These are phyloP conservation scores for Galbula dea DNA, from an alignment of 2,113 vertebrate species.

Conservation along the genomic window DNA sequence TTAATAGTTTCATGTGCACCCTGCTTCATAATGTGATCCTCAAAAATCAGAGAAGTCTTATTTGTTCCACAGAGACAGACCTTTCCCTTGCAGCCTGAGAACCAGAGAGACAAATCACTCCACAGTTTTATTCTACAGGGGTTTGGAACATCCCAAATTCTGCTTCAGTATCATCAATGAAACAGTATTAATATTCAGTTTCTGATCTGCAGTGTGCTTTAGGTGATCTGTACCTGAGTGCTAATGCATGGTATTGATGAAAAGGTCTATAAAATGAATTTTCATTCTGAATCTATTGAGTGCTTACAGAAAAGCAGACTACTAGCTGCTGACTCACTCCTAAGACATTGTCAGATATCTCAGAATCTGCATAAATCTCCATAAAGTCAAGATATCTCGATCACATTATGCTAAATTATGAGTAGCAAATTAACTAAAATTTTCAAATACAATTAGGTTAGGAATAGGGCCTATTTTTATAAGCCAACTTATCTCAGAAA, in stretches of 20 bases:
- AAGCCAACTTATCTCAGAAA: conserved; percentile 67
- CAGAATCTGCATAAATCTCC: conserved; percentile 78
- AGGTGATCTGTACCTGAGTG: conserved; percentile 17
- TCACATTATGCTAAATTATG: conserved; percentile 80
- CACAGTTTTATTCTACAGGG: conserved; percentile 16
- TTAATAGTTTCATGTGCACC: background rate
- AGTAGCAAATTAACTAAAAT: conserved; percentile 81
- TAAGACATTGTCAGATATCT: conserved; percentile 55
- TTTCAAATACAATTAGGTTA: conserved; percentile 81
- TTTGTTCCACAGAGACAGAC: conserved; percentile 9
- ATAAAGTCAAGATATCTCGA: conserved; percentile 74
- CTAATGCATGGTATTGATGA: background rate
- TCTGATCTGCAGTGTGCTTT: background rate
- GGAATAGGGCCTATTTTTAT: conserved; percentile 70
- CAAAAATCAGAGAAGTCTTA: background rate
- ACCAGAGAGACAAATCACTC: background rate
- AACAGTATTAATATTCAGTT: background rate
- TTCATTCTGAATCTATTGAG: conserved; percentile 37
- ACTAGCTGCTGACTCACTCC: conserved; percentile 58
- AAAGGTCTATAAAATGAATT: conserved; percentile 34
- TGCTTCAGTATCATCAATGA: background rate
- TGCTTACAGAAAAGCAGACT: conserved; percentile 30
- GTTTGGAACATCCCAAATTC: conserved; percentile 8
- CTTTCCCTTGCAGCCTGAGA: conserved; percentile 6
- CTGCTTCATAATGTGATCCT: background rate